A percentile compares a stretch with the other conserved stretches of the same genome.
phyloP scores from a whole-genome alignment of 2,797 vertebrate species.

The Iguana delicatissima region DNA sequence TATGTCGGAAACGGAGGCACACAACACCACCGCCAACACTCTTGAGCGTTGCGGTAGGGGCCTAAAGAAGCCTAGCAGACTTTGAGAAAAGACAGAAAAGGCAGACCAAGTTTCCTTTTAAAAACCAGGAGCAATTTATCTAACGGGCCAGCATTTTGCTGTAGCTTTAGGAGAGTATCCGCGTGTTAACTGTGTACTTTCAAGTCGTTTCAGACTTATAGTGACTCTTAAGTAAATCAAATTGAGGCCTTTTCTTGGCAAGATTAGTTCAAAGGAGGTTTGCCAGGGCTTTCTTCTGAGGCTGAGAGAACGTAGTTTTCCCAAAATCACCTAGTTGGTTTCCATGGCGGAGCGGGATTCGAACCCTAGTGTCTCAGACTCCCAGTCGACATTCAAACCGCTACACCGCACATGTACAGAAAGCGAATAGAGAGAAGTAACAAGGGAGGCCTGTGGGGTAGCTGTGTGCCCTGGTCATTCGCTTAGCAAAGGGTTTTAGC shows the following conservation, averaged over 20 bases:
- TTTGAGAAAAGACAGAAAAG: background rate
- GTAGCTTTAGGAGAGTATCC: background rate
- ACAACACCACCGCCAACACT: background rate
- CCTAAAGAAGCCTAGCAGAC: background rate
- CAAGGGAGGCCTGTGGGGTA: background rate
- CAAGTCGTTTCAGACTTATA: too few species aligned
- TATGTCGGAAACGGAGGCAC: too few species aligned
- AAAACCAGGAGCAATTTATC: background rate
- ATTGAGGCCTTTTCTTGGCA: too few species aligned
- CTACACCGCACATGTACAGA: background rate
- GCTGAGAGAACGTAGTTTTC: too few species aligned
- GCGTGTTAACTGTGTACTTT: too few species aligned
- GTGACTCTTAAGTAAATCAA: too few species aligned
- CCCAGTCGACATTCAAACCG: too few species aligned
- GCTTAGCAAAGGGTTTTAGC: background rate
- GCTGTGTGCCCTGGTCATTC: background rate
- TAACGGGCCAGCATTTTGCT: background rate
- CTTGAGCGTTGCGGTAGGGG: background rate
- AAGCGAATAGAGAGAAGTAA: background rate
- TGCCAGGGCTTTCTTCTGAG: too few species aligned
- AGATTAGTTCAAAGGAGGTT: too few species aligned
- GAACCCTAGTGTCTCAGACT: too few species aligned
- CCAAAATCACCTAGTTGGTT: too few species aligned
- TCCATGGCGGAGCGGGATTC: too few species aligned
- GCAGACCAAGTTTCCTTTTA: background rate